Evolutionary conservation across 2,888 invertebrate genomes (phyloP).

Genomic region (Ochropleura leucogaster): DNA sequence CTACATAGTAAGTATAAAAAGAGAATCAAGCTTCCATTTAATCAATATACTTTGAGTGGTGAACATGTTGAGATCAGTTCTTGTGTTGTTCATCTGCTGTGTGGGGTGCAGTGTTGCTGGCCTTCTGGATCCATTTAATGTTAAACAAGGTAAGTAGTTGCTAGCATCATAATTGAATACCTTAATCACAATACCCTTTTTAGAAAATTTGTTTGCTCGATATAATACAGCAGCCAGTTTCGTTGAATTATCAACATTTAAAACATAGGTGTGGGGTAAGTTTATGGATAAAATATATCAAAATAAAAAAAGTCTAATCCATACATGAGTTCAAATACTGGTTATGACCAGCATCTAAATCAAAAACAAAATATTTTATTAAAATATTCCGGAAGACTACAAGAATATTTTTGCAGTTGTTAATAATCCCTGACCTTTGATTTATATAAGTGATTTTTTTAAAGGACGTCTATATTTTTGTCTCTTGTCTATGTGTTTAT

Average conservation of each 20-base stretch:
- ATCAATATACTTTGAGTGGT: conserved; percentile 2
- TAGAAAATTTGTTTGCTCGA: not conserved
- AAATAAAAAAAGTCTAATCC: not conserved
- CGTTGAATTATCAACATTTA: not conserved
- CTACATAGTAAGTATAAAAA: conserved; percentile 9
- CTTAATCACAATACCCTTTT: not conserved
- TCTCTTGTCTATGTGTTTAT: too few relatives aligned
- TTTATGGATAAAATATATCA: not conserved
- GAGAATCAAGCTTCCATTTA: not conserved
- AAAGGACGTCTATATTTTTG: too few relatives aligned
- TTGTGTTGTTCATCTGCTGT: conserved; percentile 13
- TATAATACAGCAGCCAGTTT: not conserved
- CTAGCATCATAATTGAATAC: not conserved
- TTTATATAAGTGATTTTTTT: not conserved
- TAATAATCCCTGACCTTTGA: not conserved
- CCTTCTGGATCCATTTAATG: not conserved
- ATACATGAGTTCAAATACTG: too few relatives aligned
- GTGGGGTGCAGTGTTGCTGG: not conserved
- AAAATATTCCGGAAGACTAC: not conserved
- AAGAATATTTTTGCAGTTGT: not conserved
- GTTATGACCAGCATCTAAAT: not conserved
- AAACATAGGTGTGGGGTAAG: too few relatives aligned
- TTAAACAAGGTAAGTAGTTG: conserved; percentile 16
- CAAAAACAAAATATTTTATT: too few relatives aligned
- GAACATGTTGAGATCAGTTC: conserved; percentile 26